Base-by-base conservation (phyloP, 2,797 vertebrate species). In the Salarias fasciatus region DNA sequence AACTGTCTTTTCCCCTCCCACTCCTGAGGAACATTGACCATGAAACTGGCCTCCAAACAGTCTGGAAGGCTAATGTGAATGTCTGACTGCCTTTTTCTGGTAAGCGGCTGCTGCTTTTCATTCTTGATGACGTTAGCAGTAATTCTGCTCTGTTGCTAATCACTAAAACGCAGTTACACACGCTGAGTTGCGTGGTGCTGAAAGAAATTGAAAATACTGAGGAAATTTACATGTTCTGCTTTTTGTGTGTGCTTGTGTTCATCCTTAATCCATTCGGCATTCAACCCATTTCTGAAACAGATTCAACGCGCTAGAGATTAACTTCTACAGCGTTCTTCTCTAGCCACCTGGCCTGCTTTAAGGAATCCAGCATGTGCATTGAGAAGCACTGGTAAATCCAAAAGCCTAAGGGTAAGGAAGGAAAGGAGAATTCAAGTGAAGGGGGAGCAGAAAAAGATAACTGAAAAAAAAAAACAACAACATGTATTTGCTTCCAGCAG, bases 251-350 rank as follows among this genome's bases (percentile, higher is more conserved):
- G 30, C 42, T n/a, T 15, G 28, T 11, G 12, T 11, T 3, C 4
- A 14, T 1, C 93, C 95, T 95, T 58, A 93, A 95, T 83, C 95
- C 94, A 1, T 6, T n/a, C 79, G 94, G 94, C 85, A 94, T 95
- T 68, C 87, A 95, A 12, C 94, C 94, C 6, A 94, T 95, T 82
- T 95, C 92, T 80, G 95, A 94, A 87, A 94, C 92, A 94, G 95
- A 93, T 95, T 95, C 90, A 95, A 95, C 91, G 95, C 94, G 58
- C 72, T 94, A 63, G 93, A 95, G 85, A 93, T 95, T 91, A 95
- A 95, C 90, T 96, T 94, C 1, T 93, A 95, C 87, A 88, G 93
- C 47, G 84, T 95, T 72, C 91, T 94, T 44, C 4, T 90, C 91
- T 75, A 93, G 95, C 85, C 95, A 94, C 56, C 86, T 94, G 75